Percentiles rank a stretch among this genome's conserved stretches.
Evolutionary conservation across 35 echinoderm and acorn worm species (phyloP).

Genomic region (Patiria miniata): DNA sequence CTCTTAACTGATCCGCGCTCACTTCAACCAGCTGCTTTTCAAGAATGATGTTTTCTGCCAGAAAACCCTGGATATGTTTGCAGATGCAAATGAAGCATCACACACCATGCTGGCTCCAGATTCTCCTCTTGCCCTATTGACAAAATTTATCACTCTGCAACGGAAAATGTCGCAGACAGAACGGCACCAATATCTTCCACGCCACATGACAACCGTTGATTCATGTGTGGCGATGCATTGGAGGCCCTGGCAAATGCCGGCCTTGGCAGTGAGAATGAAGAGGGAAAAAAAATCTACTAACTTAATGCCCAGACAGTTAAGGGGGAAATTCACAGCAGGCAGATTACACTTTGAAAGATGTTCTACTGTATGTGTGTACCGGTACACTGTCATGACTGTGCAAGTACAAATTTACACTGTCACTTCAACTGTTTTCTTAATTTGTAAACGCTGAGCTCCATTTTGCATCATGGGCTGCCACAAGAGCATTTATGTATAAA

Average conservation of each 20-base stretch:
- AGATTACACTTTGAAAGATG: too few relatives aligned
- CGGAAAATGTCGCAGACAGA: slow-evolving; percentile 17
- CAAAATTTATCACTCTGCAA: slow-evolving; percentile 14
- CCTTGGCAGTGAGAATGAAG: slow-evolving; percentile 10
- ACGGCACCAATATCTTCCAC: neutral
- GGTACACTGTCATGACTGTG: too few relatives aligned
- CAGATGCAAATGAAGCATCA: neutral
- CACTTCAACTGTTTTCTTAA: too few relatives aligned
- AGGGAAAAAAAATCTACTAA: too few relatives aligned
- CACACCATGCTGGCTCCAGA: neutral
- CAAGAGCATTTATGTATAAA: too few relatives aligned
- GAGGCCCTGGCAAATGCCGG: neutral
- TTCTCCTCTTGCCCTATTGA: neutral
- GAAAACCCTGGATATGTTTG: neutral
- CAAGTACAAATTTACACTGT: too few relatives aligned
- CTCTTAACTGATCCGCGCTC: neutral
- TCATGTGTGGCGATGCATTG: neutral
- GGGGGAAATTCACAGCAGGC: too few relatives aligned
- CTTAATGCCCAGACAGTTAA: too few relatives aligned
- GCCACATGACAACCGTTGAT: neutral
- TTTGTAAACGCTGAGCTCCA: too few relatives aligned
- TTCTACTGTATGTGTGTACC: too few relatives aligned
- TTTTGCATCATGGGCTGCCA: too few relatives aligned
- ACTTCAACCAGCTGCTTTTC: neutral
- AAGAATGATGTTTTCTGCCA: neutral